Evolutionary conservation across 2,113 vertebrate species (phyloP).

Genomic region (Vulpes ferrilata): DNA sequence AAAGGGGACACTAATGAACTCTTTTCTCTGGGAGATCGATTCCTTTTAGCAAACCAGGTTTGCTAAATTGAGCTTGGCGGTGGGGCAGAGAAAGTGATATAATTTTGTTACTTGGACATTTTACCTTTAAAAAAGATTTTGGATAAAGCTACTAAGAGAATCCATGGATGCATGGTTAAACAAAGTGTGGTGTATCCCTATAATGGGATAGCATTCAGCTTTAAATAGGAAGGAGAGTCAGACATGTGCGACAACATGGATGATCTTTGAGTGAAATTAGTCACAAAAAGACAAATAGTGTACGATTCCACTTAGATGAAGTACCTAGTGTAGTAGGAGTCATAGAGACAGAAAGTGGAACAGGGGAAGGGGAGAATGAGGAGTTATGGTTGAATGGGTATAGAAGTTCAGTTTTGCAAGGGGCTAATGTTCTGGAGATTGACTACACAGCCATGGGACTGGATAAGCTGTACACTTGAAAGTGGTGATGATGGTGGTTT

Average conservation of each 20-base stretch:
- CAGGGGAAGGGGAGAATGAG: neutral
- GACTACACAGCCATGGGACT: neutral
- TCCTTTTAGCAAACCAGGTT: neutral
- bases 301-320: neutral
- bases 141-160: neutral
- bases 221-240: neutral
- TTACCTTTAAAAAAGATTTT: conserved; percentile 20
- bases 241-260: neutral
- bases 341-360: neutral
- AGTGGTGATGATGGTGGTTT: neutral
- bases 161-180: neutral
- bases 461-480: neutral
- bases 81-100: neutral
- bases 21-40: neutral
- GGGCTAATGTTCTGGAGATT: neutral
- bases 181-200: neutral
- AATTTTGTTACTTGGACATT: neutral
- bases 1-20: neutral
- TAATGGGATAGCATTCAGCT: neutral
- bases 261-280: neutral
- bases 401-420: neutral
- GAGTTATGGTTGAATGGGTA: neutral
- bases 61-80: neutral
- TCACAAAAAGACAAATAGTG: neutral
- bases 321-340: neutral